These are phyloP conservation scores for Puma concolor DNA, from an alignment of 2,113 vertebrate species.

Conservation along the genomic window DNA sequence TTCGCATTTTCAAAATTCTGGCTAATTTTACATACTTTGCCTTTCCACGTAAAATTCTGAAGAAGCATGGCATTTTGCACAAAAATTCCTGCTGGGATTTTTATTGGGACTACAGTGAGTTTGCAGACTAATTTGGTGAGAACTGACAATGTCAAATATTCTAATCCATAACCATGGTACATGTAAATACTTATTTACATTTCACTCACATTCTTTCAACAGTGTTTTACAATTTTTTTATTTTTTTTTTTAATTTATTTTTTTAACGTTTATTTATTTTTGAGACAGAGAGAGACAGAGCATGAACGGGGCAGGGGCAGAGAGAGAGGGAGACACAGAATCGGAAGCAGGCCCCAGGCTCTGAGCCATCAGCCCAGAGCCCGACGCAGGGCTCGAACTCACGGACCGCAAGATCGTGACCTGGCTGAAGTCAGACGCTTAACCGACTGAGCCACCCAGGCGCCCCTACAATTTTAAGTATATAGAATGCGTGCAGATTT, in stretches of 20 bases:
- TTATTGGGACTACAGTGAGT: neutral
- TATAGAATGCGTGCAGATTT: neutral
- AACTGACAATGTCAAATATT: neutral
- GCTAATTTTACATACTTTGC: neutral
- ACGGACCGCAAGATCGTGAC: no score
- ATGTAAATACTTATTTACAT: neutral
- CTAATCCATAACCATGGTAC: neutral
- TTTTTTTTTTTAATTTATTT: no score
- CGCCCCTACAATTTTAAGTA: neutral
- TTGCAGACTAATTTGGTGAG: neutral
- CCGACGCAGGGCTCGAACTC: no score
- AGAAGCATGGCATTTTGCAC: neutral
- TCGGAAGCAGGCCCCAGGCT: no score
- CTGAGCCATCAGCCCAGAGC: no score
- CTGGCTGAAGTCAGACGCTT: no score
- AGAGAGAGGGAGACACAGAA: no score
- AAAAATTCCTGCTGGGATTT: neutral
- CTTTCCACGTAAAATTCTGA: neutral
- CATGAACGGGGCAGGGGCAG: no score
- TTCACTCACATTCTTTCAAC: neutral
- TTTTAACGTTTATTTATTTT: no score
- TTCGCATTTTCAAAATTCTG: neutral
- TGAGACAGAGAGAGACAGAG: no score
- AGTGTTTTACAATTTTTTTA: neutral
- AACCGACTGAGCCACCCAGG: no score